phyloP scores from a whole-genome alignment of 2,888 invertebrate species.

The Zootermopsis nevadensis region DNA sequence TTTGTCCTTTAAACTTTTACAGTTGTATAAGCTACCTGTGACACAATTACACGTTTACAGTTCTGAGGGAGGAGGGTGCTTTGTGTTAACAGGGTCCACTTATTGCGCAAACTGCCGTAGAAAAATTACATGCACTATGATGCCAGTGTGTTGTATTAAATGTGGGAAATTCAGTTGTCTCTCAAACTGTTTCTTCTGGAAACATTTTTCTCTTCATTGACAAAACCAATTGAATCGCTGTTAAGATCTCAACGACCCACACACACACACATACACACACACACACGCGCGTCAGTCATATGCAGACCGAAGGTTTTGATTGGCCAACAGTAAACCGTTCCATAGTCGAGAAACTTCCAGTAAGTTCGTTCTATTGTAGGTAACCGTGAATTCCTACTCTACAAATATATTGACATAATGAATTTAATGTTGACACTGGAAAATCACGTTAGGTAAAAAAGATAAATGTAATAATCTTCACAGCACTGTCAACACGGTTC shows the following conservation, averaged over 20 bases:
- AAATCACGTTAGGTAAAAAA: conserved; percentile 52
- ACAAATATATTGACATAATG: conserved; percentile 6
- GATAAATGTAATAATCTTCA: conserved; percentile 47
- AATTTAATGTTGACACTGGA: conserved; percentile 52
- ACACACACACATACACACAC: conserved; percentile 16
- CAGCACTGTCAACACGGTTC: conserved; percentile 30
- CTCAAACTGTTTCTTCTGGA: conserved; percentile 21
- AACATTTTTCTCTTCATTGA: background rate
- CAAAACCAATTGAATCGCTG: background rate
- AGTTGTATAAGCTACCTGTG: conserved; percentile 7
- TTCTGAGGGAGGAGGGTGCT: conserved; percentile 31
- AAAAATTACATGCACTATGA: conserved; percentile 49
- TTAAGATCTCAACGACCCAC: background rate
- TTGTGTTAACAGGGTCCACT: conserved; percentile 20
- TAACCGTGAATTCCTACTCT: background rate
- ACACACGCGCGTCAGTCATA: conserved; percentile 13
- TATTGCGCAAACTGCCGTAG: conserved; percentile 49
- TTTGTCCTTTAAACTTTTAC: conserved; percentile 36
- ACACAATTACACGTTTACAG: conserved; percentile 21
- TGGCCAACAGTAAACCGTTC: conserved; percentile 18
- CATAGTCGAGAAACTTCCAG: conserved; percentile 12
- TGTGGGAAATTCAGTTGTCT: conserved; percentile 19
- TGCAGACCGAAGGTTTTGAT: background rate
- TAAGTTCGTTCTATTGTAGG: background rate
- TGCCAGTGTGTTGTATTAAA: conserved; percentile 28